A percentile compares a stretch with the other conserved stretches of the same genome.
Evolutionary conservation across 2,113 vertebrate species (phyloP).

Genomic region (Actinemys pallida): DNA sequence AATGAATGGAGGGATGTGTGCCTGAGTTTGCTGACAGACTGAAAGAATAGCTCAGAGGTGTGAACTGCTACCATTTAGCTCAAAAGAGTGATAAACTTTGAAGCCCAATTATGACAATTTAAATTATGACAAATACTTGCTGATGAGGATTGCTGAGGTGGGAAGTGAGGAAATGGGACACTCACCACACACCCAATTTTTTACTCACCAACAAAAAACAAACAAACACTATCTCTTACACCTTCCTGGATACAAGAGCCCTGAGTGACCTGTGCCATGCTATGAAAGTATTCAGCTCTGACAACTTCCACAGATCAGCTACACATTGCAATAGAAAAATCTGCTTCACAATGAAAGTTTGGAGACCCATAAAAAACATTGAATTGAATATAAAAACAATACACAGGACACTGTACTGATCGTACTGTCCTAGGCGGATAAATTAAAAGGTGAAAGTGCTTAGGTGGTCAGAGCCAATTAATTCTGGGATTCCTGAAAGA

Average conservation of each 20-base stretch:
- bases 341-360: background rate
- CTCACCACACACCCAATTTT: background rate
- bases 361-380: background rate
- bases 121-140: background rate
- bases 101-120: background rate
- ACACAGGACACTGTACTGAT: background rate
- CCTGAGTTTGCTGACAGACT: background rate
- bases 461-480: background rate
- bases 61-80: background rate
- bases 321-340: background rate
- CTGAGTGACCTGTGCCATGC: background rate
- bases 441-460: background rate
- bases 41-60: background rate
- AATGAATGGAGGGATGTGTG: background rate
- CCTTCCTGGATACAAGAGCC: background rate
- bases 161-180: background rate
- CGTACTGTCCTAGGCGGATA: background rate
- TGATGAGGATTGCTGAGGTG: background rate
- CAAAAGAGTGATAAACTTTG: background rate
- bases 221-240: background rate
- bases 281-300: background rate
- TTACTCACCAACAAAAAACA: background rate
- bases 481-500: background rate
- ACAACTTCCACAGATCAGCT: background rate
- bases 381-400: rapidly evolving